Base-by-base conservation (phyloP, 2,113 vertebrate genomes). In the Podilymbus podiceps region DNA sequence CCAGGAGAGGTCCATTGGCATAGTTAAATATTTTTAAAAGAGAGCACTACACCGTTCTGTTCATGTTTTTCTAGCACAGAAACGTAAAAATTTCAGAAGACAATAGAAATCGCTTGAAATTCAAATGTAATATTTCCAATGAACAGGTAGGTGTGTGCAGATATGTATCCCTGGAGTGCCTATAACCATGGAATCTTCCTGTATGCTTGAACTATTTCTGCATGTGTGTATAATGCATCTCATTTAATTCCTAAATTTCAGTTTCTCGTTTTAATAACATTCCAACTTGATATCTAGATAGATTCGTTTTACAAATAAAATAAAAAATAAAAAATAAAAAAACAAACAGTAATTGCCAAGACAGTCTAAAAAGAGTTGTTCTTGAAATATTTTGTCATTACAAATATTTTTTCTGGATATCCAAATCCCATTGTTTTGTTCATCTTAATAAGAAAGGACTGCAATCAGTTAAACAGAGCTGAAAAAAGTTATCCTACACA, bases 191-290 rank as follows among this genome's bases (percentile, higher is more conserved):
- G 21, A 85, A 69, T 93, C 46, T 82, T 88, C n/a, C 35, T 87
- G 31, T 68, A 8, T 79, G 58, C 74, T 62, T 87, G 74, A 64
- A 73, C 80, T 87, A 50, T 62, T 79, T 22, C 55, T 85, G 25
- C 27, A 35, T 79, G 21, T 60, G 18, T 53, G 22, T 62, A 16
- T 66, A 87, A 92, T 77, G 20, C 63, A 79, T 58, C 81, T 92
- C 15, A 62, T 91, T 85, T 63, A 53, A 79, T 93, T 85, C 63
- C 69, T 73, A 72, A 83, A 62, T 85, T 90, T 90, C 46, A 14
- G 24, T 56, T 95, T 93, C 44, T 81, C 25, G 42, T 97, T 93
- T 89, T 89, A 91, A 82, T 53, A 87, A 28, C 47, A 16, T 88
- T 88, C 23, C 55, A 50, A 17, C 11, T 62, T 78, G 7, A 30